Base-by-base conservation (phyloP, 2,888 invertebrate genomes). In the Xestia c-nigrum region DNA sequence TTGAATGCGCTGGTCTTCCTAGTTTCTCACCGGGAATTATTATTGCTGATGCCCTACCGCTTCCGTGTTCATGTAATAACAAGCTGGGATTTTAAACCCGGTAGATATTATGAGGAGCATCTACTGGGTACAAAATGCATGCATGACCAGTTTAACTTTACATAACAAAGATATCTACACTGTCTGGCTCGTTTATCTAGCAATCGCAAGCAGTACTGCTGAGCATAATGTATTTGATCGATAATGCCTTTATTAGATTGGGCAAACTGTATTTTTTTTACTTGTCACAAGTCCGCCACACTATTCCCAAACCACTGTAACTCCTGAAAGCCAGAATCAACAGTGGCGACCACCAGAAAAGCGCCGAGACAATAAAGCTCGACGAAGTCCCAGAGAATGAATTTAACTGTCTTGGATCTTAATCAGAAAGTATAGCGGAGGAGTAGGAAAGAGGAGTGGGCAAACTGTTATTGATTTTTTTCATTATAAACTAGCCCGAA, bases 1-100 rank as follows among this genome's bases (percentile, higher is more conserved):
- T 91, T 92, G 92, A 87, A 74, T 76, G 64, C 68, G 66, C 50
- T 78, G 70, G 59, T 50, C 91, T 92, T 92, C 93, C 93, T 92
- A 78, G 89, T 88, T 81, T 74, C 68, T 73, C 57, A 85, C 75
- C 78, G 88, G 90, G 91, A 88, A 89, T 84, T 67, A 74, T 74
- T 69, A 76, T 72, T 21, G 52, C n/a, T 68, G 31, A 31, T 31
- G 86, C 81, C 87, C 89, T 89, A 85, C 80, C 83, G 76, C 89
- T 92, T 93, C 92, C 92, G 89, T 66, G 87, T 90, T 89, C 67
- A 43, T 38, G 43, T 71, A 47, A 59, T 75, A 72, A 72, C 66
- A 21, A 64, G 80, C 64, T 38, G 46, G 65, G 59, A 72, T 77
- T 63, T 65, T 61, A 66, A 66, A 79, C 73, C 85, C 73, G 74